These are phyloP conservation scores for Ephestia elutella DNA, from an alignment of 1,140 invertebrate species.

Conservation along the genomic window DNA sequence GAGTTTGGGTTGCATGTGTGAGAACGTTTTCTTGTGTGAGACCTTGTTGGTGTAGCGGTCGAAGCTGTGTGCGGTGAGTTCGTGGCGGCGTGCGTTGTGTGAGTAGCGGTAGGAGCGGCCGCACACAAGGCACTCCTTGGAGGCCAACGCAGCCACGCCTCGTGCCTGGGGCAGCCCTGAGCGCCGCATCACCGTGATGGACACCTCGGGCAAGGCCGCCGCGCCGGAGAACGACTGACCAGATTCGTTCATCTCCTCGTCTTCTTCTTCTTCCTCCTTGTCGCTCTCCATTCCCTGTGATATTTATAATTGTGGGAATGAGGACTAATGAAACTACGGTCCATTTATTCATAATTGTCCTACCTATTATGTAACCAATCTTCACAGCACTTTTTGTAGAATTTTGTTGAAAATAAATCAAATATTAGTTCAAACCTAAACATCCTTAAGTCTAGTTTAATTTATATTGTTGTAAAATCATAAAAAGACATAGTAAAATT, in stretches of 20 bases:
- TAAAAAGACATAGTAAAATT: too few relatives aligned
- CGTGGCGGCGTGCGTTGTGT: conserved; percentile 70
- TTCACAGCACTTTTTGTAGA: too few relatives aligned
- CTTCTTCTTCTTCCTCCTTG: conserved; percentile 59
- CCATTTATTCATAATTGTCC: too few relatives aligned
- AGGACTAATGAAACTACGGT: too few relatives aligned
- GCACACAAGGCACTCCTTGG: conserved; percentile 70
- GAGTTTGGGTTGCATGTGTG: conserved; percentile 56
- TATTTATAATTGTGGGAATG: too few relatives aligned
- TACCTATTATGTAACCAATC: too few relatives aligned
- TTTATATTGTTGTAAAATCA: too few relatives aligned
- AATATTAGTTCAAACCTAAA: too few relatives aligned
- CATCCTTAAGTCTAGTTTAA: too few relatives aligned
- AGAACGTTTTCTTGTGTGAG: conserved; percentile 42
- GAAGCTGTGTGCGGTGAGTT: conserved; percentile 64
- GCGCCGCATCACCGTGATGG: conserved; percentile 64
- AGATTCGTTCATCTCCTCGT: conserved; percentile 38
- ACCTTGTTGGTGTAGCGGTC: conserved; percentile 73
- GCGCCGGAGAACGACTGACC: conserved; percentile 29
- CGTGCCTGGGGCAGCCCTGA: conserved; percentile 54
- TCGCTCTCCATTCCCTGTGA: conserved; percentile 58
- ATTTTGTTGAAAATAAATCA: too few relatives aligned
- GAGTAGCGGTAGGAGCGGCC: conserved; percentile 70
- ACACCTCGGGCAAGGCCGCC: conserved; percentile 59
- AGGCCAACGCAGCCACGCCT: conserved; percentile 67